Evolutionary conservation across 2,888 invertebrate species (phyloP), one percentile per base, ranked within the genome.

Genomic region (Macaria liturata): DNA sequence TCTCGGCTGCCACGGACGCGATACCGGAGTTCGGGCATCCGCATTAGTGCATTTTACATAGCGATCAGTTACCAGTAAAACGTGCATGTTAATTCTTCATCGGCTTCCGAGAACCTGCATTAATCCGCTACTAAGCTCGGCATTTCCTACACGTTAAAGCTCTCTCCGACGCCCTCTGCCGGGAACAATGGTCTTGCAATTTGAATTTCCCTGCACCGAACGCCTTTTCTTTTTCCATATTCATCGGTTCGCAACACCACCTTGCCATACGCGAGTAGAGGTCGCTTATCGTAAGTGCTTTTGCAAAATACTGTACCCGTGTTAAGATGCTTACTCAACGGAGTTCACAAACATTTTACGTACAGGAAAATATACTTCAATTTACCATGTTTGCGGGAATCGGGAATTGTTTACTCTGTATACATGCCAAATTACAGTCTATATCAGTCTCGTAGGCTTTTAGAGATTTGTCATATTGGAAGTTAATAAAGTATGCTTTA

Each of bases 101-200:
- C 62, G 51, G 60, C 56, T 62, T 65, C 62, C 67, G 59, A 68
- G 70, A 74, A 71, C 66, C 54, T 64, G 70, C 71, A 75, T 82
- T 80, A 83, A 79, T 81, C 77, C 71, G 70, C 73, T 72, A 74
- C 78, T 70, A 76, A 74, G 76, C 74, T 67, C 61, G 69, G 68
- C 72, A 68, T 69, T 76, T 72, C 69, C 72, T 76, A 83, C 84
- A 83, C 75, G 81, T 69, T 81, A 75, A 79, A 79, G 84, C 84
- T 80, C 79, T 84, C 76, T 76, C 69, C 65, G 62, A 57, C 68
- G 68, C 73, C 75, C 73, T 71, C 74, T 74, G 66, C 72, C 67
- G 71, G 66, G 75, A 76, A 86, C 86, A 86, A 86, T 86, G 79
- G 72, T 69, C 74, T 75, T 75, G 76, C 81, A 76, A 83, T 85